Percentiles rank a stretch among this genome's conserved stretches.
Evolutionary conservation across 53 echinoderm and acorn worm genomes (phyloP).

Genomic region (Echinometra lucunter): DNA sequence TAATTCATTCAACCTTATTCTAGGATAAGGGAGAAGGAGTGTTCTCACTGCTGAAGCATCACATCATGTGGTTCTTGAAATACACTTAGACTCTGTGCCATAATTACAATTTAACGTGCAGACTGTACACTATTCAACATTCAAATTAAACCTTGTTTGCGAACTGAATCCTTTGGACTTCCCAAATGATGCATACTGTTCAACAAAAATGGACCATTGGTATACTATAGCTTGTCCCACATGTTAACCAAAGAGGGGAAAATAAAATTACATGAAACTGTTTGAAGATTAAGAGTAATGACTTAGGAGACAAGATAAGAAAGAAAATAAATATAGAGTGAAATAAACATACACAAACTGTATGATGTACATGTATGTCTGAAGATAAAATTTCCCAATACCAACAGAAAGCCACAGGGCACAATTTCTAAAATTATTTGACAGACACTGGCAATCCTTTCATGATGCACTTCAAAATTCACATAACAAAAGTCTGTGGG

Average conservation of each 20-base stretch:
- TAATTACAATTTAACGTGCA: too few species aligned
- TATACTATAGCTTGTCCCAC: too few species aligned
- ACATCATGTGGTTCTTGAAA: not conserved
- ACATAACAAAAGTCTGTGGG: not conserved
- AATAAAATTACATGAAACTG: not conserved
- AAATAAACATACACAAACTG: not conserved
- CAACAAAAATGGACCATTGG: too few species aligned
- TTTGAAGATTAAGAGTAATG: not conserved
- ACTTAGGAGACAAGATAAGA: not conserved
- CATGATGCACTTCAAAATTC: too few species aligned
- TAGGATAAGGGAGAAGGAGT: not conserved
- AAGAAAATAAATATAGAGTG: not conserved
- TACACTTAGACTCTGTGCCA: not conserved
- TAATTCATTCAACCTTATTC: constrained; percentile 25
- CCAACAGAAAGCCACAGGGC: not conserved
- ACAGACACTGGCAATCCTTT: not conserved
- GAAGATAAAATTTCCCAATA: not conserved
- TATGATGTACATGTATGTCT: not conserved
- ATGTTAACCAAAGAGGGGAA: too few species aligned
- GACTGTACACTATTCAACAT: too few species aligned
- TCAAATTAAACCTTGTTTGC: too few species aligned
- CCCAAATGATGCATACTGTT: too few species aligned
- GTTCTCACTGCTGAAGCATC: not conserved
- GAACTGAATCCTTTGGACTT: too few species aligned
- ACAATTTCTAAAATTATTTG: not conserved